Evolutionary conservation across 2,797 vertebrate genomes (phyloP), one percentile per base, ranked within the genome.

Genomic region (Merluccius polli): DNA sequence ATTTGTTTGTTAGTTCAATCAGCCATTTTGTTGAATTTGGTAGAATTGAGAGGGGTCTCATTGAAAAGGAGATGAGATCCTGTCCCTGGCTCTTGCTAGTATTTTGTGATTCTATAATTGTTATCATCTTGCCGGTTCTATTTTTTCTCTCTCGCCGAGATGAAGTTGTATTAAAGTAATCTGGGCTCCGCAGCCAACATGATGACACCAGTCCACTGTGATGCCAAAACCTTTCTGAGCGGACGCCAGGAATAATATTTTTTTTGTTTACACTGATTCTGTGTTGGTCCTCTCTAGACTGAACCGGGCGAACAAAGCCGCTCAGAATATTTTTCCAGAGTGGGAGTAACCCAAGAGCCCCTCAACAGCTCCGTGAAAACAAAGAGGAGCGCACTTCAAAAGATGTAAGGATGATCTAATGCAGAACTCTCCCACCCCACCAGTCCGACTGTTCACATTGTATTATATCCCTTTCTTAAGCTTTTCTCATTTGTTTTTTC

Each of bases 311-410:
- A 91, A 90, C 89, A 91, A 91, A 94, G 90, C 90, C 87, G 83
- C 85, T 95, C 93, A 0, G 90, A 93, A 87, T 94, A 94, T 92
- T 94, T 95, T 93, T 90, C 90, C 86, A 88, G 84, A 87, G 87
- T 80, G 74, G 86, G 86, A 83, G 90, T 93, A 93, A 93, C 86
- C 79, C 88, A 87, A 90, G 88, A 91, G 82, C 82, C 83, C 82
- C 89, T 90, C 87, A 87, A 89, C 88, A 87, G 84, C 90, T 76
- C 83, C 84, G 77, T 84, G 78, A 90, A 90, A 91, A 93, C 90
- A 91, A 93, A 92, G 91, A 91, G 84, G 81, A 85, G 85, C 63
- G 79, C 73, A 78, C 93, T 94, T 93, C 93, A 93, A 89, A 94
- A 93, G 92, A 91, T 94, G 94, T 93, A 79, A 92, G 93, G 85